Evolutionary conservation across 2,888 invertebrate species (phyloP), one percentile per base, ranked within the genome.

Genomic region (Autographa pulchrina): DNA sequence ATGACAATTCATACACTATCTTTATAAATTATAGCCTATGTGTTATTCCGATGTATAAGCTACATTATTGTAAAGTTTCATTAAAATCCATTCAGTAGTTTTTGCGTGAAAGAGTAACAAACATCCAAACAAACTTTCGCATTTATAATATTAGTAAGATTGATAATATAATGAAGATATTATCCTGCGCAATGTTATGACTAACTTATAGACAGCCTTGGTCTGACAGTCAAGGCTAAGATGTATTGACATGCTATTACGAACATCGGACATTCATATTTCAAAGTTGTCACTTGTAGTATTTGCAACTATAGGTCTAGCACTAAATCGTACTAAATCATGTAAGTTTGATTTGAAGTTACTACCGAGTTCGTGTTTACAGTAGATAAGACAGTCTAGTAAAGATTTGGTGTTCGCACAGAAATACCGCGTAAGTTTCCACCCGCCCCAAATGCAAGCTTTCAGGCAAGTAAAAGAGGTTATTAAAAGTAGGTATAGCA

Each of bases 401-500:
- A 48, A 54, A 9, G 48, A 43, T 54, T 52, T 69, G 52, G 41
- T 32, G 20, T 41, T 18, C 35, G 9, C 18, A 68, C 65, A 66
- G 61, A 66, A 65, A 63, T 20, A 41, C 3, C 16, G n/a, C 9
- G 25, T 25, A 3, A 65, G 61, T 65, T 65, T 70, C 41, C 43
- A 62, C 48, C 54, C 35, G 25, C 64, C 68, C 31, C 65, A 68
- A 68, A 74, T 70, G 61, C 43, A 73, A 72, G 65, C 70, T 71
- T 78, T 72, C n/a, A 68, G 72, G 62, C 63, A 60, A 65, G 71
- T 75, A 72, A 78, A 77, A 73, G 56, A 66, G 72, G 72, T 75
- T 72, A 74, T 82, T 77, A 78, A 70, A 80, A 75, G 62, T 77
- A 81, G 68, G 72, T 74, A 80, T 74, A 78, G 70, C 74, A 83